Evolutionary conservation across 2,888 invertebrate genomes (phyloP).

Genomic region (Fragum whitleyi): DNA sequence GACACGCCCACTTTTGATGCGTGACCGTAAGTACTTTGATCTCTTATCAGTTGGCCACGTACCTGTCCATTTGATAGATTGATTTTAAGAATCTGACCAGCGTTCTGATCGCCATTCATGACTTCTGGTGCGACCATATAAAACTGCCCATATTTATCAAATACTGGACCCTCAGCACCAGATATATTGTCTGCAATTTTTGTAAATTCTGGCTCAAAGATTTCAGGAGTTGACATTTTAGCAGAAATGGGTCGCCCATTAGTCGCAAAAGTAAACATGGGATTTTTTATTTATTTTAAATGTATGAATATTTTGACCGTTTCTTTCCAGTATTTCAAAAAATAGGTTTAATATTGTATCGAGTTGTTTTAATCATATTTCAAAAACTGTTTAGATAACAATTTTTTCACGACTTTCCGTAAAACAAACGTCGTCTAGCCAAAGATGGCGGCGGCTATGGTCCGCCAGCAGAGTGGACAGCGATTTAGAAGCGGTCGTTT

Average conservation of each 20-base stretch:
- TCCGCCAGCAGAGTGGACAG: constrained; percentile 78
- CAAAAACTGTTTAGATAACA: too few relatives aligned
- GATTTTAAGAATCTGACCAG: constrained; percentile 76
- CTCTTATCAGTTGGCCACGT: constrained; percentile 23
- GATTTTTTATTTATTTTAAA: too few relatives aligned
- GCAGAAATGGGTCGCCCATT: constrained; percentile 28
- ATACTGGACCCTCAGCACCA: constrained; percentile 82
- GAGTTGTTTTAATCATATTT: too few relatives aligned
- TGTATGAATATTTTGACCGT: too few relatives aligned
- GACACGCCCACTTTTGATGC: neutral
- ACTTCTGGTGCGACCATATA: constrained; percentile 80
- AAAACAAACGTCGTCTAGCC: constrained; percentile 52
- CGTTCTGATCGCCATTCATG: constrained; percentile 66
- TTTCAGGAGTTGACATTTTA: constrained; percentile 31
- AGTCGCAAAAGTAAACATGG: constrained; percentile 30
- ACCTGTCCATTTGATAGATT: constrained; percentile 69
- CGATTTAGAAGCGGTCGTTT: constrained; percentile 76
- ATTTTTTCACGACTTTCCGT: constrained; percentile 46
- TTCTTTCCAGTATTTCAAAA: too few relatives aligned
- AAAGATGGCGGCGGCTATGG: constrained; percentile 81
- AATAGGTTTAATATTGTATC: too few relatives aligned
- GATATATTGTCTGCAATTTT: constrained; percentile 71
- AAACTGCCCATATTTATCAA: constrained; percentile 76
- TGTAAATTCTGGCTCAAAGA: constrained; percentile 69
- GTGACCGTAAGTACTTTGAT: constrained; percentile 7